Conservation (phyloP, 2,888 invertebrate species). For the Pimpla rufipes region DNA sequence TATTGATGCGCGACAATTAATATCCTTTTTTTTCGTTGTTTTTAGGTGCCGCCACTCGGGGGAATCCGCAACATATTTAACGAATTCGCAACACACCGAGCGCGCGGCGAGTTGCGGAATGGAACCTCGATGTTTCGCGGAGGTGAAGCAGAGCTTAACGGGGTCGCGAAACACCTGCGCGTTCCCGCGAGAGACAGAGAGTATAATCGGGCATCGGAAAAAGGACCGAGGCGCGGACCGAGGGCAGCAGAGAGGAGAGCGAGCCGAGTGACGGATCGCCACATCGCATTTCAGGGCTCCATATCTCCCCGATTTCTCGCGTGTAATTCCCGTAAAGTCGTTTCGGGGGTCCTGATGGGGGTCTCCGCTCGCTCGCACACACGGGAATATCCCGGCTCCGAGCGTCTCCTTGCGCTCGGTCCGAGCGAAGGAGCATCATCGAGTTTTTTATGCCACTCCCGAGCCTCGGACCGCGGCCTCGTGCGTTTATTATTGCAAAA, state of each 20-base stretch:
- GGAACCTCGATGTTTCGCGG: constrained; percentile 16
- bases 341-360: constrained; percentile 77
- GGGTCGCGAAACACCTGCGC: constrained; percentile 68
- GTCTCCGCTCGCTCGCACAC: constrained; percentile 60
- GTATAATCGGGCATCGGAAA: constrained; percentile 52
- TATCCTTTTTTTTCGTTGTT: background rate
- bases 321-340: constrained; percentile 85
- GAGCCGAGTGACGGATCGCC: constrained; percentile 83
- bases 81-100: constrained; percentile 74
- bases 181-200: constrained; percentile 48
- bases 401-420: constrained; percentile 9
- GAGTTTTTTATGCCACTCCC: constrained; percentile 70
- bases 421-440: constrained; percentile 54
- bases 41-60: constrained; percentile 37
- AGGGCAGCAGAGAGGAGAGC: constrained; percentile 68
- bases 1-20: constrained; percentile 10
- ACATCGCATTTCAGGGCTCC: constrained; percentile 85
- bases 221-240: constrained; percentile 53
- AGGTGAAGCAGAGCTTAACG: constrained; percentile 50
- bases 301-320: constrained; percentile 85
- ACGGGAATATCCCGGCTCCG: constrained; percentile 19
- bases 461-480: constrained; percentile 71
- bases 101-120: background rate
- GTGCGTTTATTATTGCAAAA: constrained; percentile 53
- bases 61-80: constrained; percentile 71